These are phyloP conservation scores for Rotaria sp. DNA, from an alignment of 2,888 invertebrate species.

Conservation along the genomic window DNA sequence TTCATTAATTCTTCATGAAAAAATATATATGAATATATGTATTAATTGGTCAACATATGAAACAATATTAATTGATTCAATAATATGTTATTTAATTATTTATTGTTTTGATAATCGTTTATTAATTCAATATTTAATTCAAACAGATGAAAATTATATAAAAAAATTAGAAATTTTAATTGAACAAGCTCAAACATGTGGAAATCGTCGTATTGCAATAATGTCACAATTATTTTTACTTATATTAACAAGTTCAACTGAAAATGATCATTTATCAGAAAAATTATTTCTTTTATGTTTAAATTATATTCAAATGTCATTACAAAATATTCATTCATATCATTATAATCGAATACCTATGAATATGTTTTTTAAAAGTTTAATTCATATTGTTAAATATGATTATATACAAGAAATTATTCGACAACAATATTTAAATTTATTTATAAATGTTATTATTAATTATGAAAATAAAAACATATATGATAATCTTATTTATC, in stretches of 20 bases:
- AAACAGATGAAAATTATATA: background rate
- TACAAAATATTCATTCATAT: background rate
- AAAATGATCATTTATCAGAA: background rate
- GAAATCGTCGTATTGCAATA: background rate
- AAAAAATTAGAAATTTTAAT: background rate
- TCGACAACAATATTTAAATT: background rate
- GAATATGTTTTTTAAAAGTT: background rate
- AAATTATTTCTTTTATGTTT: background rate
- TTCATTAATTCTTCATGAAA: background rate
- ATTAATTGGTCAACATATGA: background rate
- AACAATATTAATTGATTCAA: background rate
- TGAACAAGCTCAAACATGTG: background rate
- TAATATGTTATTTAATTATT: background rate
- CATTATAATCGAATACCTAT: background rate
- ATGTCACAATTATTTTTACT: background rate
- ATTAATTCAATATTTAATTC: background rate
- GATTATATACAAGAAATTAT: background rate
- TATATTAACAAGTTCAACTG: background rate
- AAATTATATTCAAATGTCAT: background rate
- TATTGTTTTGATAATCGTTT: background rate
- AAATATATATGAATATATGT: background rate
- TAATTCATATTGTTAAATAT: background rate
- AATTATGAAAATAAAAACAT: background rate
- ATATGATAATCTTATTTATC: background rate
- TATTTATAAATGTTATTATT: background rate